Percentiles rank a stretch among this genome's conserved stretches.
These are phyloP conservation scores for Hedychridium roseum DNA, from an alignment of 2,888 invertebrate species.

Conservation along the genomic window DNA sequence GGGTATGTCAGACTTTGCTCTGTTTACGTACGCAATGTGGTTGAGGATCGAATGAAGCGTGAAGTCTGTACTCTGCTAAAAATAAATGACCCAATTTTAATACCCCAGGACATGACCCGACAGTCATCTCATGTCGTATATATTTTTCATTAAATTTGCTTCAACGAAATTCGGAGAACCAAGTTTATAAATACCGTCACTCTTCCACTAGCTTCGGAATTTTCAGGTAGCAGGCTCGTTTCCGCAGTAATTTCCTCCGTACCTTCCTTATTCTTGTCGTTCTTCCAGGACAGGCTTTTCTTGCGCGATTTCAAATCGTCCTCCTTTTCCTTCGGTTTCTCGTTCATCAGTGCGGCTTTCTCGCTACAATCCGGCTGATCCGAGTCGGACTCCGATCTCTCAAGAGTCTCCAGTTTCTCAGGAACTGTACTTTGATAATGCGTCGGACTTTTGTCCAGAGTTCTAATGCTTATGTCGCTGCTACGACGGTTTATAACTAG, in stretches of 20 bases:
- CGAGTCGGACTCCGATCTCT: conserved; percentile 58
- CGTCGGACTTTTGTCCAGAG: conserved; percentile 51
- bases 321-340: conserved; percentile 42
- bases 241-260: conserved; percentile 61
- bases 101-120: background rate
- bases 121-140: no score
- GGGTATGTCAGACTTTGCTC: conserved; percentile 59
- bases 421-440: conserved; percentile 41
- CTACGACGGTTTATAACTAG: conserved; percentile 50
- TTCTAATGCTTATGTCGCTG: conserved; percentile 56
- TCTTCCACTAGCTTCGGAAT: conserved; percentile 33
- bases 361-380: conserved; percentile 58
- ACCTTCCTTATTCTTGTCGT: conserved; percentile 48
- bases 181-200: conserved; percentile 38
- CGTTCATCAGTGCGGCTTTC: conserved; percentile 53
- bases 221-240: conserved; percentile 57
- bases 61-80: conserved; percentile 57
- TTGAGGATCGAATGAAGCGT: conserved; percentile 67
- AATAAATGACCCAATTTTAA: background rate
- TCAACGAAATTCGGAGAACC: no score
- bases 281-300: conserved; percentile 64
- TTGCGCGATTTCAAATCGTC: conserved; percentile 51
- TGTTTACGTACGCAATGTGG: conserved; percentile 67
- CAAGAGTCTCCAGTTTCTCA: conserved; percentile 47
- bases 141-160: no score